phyloP scores from a whole-genome alignment of 2,797 vertebrate genomes.

The Phylloscopus collybita region DNA sequence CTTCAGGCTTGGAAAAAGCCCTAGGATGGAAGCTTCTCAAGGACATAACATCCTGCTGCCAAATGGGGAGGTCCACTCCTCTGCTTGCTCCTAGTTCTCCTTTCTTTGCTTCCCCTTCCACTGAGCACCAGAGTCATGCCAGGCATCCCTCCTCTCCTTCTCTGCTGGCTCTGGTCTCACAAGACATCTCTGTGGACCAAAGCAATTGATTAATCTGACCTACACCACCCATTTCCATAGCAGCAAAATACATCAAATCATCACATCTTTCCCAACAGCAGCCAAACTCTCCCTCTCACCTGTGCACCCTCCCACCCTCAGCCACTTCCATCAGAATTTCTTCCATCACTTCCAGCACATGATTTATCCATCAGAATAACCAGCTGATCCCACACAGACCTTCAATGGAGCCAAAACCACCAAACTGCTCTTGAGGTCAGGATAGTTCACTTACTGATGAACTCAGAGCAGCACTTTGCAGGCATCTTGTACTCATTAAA shows the following conservation, averaged over 20 bases:
- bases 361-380: background rate
- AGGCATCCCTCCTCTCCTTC: background rate
- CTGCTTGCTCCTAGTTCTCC: background rate
- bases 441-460: conserved; percentile 6
- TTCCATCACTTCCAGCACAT: background rate
- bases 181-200: background rate
- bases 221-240: background rate
- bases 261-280: background rate
- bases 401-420: rapidly evolving
- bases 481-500: conserved; percentile 59
- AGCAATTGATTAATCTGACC: background rate
- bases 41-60: rapidly evolving
- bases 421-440: background rate
- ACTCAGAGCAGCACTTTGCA: background rate
- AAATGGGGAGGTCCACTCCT: background rate
- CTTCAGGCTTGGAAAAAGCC: background rate
- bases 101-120: background rate
- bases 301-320: background rate
- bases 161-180: background rate
- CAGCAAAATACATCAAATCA: background rate
- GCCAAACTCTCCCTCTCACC: background rate
- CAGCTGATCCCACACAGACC: background rate
- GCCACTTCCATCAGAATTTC: background rate
- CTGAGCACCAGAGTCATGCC: background rate
- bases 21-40: rapidly evolving